These are phyloP conservation scores for Mastomys natalensis DNA, from an alignment of 2,113 vertebrate species.

Conservation along the genomic window DNA sequence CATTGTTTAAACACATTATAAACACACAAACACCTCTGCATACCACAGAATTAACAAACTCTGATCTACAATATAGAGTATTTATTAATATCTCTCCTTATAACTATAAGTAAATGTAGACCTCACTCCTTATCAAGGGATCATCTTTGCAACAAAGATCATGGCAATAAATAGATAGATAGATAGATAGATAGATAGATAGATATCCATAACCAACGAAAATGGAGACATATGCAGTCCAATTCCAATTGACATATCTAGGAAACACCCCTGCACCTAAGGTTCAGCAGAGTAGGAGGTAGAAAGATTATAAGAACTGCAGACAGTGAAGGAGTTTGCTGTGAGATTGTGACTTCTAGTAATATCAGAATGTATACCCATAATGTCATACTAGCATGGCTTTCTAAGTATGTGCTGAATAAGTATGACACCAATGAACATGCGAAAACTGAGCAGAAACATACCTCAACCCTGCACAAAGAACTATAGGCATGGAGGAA, in stretches of 20 bases:
- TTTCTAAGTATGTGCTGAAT: background rate
- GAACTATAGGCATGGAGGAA: background rate
- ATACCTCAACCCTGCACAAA: background rate
- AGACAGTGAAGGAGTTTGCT: background rate
- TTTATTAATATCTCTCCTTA: background rate
- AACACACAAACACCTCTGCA: background rate
- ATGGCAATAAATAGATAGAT: too few species aligned
- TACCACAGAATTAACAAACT: constrained; percentile 1
- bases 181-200: too few species aligned
- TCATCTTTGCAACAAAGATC: background rate
- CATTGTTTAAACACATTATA: background rate
- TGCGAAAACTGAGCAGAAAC: background rate
- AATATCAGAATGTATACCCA: background rate
- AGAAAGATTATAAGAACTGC: background rate
- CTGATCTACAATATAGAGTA: background rate
- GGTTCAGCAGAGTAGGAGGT: background rate
- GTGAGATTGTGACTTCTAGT: background rate
- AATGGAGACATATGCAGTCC: background rate
- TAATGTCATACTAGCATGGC: background rate
- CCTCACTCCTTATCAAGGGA: background rate
- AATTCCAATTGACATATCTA: background rate
- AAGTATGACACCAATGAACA: background rate
- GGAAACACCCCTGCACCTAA: background rate
- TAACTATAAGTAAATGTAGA: background rate
- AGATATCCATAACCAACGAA: background rate